Evolutionary conservation across 2,797 vertebrate species (phyloP).

Genomic region (Hozukius guyotensis): DNA sequence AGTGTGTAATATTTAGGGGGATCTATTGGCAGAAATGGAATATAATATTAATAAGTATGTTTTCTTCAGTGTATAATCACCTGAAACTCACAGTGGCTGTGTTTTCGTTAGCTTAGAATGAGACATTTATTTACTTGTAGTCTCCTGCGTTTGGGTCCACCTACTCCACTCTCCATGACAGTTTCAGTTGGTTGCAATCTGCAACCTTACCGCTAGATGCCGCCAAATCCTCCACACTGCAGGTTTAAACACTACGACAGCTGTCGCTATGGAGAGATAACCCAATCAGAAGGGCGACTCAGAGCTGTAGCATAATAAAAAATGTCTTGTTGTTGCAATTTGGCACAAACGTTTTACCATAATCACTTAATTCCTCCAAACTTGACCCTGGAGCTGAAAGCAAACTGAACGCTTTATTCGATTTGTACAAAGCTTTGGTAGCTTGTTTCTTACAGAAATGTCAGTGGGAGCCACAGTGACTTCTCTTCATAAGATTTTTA

Average conservation of each 20-base stretch:
- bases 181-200: too few relatives aligned
- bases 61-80: too few relatives aligned
- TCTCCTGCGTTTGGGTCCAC: too few relatives aligned
- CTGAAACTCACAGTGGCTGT: too few relatives aligned
- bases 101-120: too few relatives aligned
- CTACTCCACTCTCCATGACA: too few relatives aligned
- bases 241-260: background rate
- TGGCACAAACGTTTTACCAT: background rate
- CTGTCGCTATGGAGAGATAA: background rate
- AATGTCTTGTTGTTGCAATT: background rate
- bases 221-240: too few relatives aligned
- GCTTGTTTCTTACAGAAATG: background rate
- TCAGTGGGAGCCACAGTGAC: background rate
- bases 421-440: background rate
- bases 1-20: accelerated
- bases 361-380: background rate
- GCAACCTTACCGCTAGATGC: too few relatives aligned
- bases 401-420: background rate
- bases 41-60: too few relatives aligned
- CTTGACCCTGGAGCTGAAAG: background rate
- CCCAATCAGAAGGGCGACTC: background rate
- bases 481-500: background rate
- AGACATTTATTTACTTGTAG: too few relatives aligned
- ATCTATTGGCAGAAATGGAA: too few relatives aligned
- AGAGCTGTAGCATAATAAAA: background rate